These are phyloP conservation scores for Myrmophylax atrothorax DNA, from an alignment of 2,113 vertebrate species.

Conservation along the genomic window DNA sequence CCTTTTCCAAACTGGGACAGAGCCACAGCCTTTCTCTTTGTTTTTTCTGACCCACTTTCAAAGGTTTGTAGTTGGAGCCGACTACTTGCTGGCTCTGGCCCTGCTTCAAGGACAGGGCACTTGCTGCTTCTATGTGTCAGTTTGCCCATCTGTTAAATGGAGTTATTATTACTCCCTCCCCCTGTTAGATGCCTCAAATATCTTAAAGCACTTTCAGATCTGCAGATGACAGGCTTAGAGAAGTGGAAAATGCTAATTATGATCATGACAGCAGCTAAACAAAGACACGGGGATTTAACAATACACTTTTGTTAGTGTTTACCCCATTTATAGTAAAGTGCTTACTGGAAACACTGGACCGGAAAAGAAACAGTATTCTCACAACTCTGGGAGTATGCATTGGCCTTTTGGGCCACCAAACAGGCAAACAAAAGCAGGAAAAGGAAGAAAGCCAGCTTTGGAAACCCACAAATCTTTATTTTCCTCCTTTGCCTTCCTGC, in stretches of 20 bases:
- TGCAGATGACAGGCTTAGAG: conserved; percentile 42
- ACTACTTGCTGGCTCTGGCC: conserved; percentile 12
- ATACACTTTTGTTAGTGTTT: conserved; percentile 6
- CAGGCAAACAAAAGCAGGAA: conserved; percentile 59
- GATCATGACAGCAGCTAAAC: conserved; percentile 11
- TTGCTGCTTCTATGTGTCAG: conserved; percentile 35
- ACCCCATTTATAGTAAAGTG: not conserved
- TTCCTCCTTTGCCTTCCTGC: conserved; percentile 41
- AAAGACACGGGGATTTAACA: conserved; percentile 4
- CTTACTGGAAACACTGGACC: conserved; percentile 18
- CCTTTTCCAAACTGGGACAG: not conserved
- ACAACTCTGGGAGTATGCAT: conserved; percentile 19
- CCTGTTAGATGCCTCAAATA: conserved; percentile 29
- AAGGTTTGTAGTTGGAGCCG: not conserved
- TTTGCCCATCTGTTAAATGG: conserved; percentile 51
- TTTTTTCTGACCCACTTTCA: conserved; percentile 32
- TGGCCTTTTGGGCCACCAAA: not conserved
- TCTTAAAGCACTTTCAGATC: conserved; percentile 30
- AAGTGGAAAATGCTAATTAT: conserved; percentile 54
- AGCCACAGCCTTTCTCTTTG: not conserved
- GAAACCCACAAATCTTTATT: not conserved
- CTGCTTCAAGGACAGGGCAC: conserved; percentile 49
- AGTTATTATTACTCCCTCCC: conserved; percentile 41
- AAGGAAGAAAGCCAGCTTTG: conserved; percentile 52
- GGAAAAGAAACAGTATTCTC: conserved; percentile 47